Conservation (phyloP, 2,797 vertebrate genomes). For the Hephaestus fuliginosus region DNA sequence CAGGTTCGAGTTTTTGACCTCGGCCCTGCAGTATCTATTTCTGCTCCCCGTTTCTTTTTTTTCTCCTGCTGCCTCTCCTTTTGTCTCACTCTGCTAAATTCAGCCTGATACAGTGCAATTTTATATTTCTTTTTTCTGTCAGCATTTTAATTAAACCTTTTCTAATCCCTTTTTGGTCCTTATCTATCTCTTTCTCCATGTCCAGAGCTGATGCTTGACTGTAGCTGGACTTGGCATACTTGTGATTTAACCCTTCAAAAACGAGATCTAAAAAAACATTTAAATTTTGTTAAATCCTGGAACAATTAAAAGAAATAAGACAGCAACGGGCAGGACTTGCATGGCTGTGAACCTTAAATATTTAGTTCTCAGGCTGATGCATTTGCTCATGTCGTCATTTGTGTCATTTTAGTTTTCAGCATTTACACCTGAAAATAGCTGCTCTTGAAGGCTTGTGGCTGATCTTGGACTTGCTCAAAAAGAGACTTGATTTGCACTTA, state of each 20-base stretch:
- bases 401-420: background rate
- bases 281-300: background rate
- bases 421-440: background rate
- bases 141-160: background rate
- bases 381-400: background rate
- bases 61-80: background rate
- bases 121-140: background rate
- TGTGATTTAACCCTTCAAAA: background rate
- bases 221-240: background rate
- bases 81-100: slow-evolving; percentile 8
- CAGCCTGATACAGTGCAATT: background rate
- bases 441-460: background rate
- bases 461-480: background rate
- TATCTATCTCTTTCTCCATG: background rate
- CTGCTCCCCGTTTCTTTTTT: background rate
- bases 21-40: background rate
- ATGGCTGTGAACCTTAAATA: background rate
- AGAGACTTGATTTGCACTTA: background rate
- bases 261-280: background rate
- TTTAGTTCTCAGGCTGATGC: background rate
- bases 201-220: background rate
- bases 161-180: background rate
- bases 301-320: background rate
- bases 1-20: slow-evolving; percentile 1
- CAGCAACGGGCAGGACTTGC: no score